These are phyloP conservation scores for Andrena fulva DNA, from an alignment of 2,888 invertebrate species.

Conservation along the genomic window DNA sequence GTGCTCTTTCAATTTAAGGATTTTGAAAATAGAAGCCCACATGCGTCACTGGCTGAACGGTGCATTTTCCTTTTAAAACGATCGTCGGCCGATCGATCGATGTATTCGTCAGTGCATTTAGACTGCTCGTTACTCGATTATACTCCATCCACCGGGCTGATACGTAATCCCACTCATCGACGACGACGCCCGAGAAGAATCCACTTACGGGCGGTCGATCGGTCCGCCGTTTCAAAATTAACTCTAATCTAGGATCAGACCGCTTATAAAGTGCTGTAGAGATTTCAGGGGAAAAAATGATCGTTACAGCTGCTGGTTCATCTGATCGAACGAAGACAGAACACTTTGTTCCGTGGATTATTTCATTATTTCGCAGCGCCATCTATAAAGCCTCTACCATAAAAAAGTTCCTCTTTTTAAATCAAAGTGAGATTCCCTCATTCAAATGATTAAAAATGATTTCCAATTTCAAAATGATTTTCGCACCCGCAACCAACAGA, in stretches of 20 bases:
- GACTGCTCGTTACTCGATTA: constrained; percentile 60
- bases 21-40: neutral
- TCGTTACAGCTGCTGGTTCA: constrained; percentile 33
- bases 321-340: constrained; percentile 40
- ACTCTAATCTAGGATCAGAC: constrained; percentile 72
- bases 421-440: too few relatives aligned
- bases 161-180: constrained; percentile 65
- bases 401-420: too few relatives aligned
- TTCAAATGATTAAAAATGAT: too few relatives aligned
- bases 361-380: neutral
- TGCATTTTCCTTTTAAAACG: neutral
- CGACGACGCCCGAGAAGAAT: constrained; percentile 64
- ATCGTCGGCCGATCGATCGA: constrained; percentile 1
- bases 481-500: too few relatives aligned
- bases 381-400: neutral
- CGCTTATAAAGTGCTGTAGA: constrained; percentile 64
- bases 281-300: constrained; percentile 55
- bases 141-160: constrained; percentile 23
- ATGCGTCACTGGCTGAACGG: neutral
- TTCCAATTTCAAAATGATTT: too few relatives aligned
- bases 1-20: neutral
- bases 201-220: constrained; percentile 66
- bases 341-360: constrained; percentile 17
- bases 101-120: constrained; percentile 40
- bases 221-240: constrained; percentile 67